phyloP scores from a whole-genome alignment of 2,113 vertebrate genomes.

The Mastomys coucha region DNA sequence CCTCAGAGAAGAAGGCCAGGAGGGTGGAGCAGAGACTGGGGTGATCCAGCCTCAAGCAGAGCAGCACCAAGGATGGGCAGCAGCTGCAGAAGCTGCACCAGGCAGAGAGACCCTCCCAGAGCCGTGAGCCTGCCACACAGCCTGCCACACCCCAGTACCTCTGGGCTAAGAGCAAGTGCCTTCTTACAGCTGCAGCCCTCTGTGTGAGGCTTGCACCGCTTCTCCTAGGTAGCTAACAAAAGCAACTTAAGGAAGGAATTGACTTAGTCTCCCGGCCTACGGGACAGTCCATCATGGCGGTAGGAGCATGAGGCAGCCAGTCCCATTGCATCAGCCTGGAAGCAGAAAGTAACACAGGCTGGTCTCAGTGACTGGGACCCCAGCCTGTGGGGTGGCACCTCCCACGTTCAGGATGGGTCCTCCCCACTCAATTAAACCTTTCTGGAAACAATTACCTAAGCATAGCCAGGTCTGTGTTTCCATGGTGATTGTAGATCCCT shows the following conservation, averaged over 20 bases:
- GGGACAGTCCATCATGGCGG: no score
- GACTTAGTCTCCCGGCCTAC: neutral
- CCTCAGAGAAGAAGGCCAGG: neutral
- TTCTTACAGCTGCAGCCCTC: neutral
- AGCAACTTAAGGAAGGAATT: neutral
- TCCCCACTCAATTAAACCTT: neutral
- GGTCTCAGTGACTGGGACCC: neutral
- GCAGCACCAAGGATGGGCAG: neutral
- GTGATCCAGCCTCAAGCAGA: neutral
- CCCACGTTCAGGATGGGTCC: neutral
- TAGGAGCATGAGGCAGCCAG: no score
- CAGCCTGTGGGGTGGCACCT: neutral
- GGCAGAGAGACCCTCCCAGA: neutral
- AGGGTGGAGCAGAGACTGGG: neutral
- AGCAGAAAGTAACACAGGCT: neutral
- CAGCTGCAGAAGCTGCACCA: neutral
- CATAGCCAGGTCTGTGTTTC: neutral
- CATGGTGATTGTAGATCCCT: neutral
- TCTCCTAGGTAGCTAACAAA: neutral
- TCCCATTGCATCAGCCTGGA: neutral
- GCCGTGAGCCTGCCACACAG: rapidly evolving
- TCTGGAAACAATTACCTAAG: neutral
- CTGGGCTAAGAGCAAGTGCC: neutral
- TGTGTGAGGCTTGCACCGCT: neutral
- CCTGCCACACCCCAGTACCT: neutral